Evolutionary conservation across 2,888 invertebrate species (phyloP).

Genomic region (Cheilosia urbana): DNA sequence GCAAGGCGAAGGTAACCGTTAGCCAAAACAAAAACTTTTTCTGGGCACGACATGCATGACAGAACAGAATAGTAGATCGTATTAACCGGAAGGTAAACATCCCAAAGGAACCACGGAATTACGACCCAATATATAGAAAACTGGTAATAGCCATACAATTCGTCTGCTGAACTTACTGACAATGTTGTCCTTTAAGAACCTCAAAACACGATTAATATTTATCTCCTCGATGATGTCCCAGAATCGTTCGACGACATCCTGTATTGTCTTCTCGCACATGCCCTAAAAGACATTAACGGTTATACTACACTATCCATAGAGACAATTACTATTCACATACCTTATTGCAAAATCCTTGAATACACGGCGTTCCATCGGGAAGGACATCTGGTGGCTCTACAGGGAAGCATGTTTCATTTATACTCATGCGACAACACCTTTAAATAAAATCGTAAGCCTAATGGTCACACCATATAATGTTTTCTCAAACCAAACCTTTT

Average conservation of each 20-base stretch:
- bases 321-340: conserved; percentile 83
- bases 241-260: conserved; percentile 97
- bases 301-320: background rate
- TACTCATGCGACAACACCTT: conserved; percentile 93
- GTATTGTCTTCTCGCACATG: conserved; percentile 96
- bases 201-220: conserved; percentile 95
- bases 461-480: background rate
- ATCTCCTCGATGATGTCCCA: conserved; percentile 99
- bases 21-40: no score
- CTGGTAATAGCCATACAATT: no score
- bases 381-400: conserved; percentile 94
- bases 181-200: conserved; percentile 95
- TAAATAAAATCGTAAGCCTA: conserved; percentile 26
- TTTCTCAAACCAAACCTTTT: conserved; percentile 85
- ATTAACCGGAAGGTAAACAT: no score
- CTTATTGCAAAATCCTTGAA: conserved; percentile 98
- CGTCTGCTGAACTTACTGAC: conserved; percentile 87
- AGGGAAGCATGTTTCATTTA: conserved; percentile 96
- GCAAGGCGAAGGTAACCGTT: no score
- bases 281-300: conserved; percentile 86
- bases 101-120: no score
- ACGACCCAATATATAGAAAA: no score
- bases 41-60: no score
- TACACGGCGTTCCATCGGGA: conserved; percentile 97
- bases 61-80: no score